Evolutionary conservation across 2,797 vertebrate species (phyloP).

Genomic region (Myotis myotis): DNA sequence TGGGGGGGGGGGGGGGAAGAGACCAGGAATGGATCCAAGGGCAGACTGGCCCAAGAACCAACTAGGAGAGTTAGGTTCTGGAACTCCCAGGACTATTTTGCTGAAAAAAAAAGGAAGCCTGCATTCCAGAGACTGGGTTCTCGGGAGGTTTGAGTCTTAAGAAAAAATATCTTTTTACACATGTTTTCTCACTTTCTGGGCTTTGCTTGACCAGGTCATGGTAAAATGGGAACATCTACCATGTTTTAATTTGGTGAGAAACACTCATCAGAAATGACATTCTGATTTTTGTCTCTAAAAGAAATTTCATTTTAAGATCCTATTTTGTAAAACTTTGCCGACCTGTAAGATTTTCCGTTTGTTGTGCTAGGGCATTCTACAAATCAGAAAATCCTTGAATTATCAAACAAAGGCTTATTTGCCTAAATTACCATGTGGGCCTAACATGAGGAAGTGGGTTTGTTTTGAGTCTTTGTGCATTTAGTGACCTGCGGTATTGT

Average conservation of each 20-base stretch:
- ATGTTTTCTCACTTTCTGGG: background rate
- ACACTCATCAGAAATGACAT: background rate
- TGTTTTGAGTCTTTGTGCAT: constrained; percentile 39
- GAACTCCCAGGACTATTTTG: background rate
- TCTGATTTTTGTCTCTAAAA: background rate
- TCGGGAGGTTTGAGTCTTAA: background rate
- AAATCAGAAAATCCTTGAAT: constrained; percentile 58
- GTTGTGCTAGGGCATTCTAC: constrained; percentile 20
- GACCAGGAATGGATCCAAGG: background rate
- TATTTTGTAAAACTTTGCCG: background rate
- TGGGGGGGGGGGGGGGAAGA: too few relatives aligned
- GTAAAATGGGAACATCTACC: background rate
- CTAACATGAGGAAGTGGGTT: background rate
- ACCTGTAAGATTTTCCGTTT: background rate
- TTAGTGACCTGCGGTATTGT: constrained; percentile 60
- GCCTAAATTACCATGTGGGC: background rate
- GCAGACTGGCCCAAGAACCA: background rate
- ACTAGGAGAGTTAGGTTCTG: background rate
- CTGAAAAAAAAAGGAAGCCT: background rate
- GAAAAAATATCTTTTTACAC: background rate
- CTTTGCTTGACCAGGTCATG: background rate
- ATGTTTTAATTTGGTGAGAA: background rate
- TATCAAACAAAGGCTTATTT: constrained; percentile 53
- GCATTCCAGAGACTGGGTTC: background rate
- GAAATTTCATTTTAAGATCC: background rate